Percentiles rank a stretch among this genome's conserved stretches.
Conservation (phyloP, 2,113 vertebrate genomes). For the Hippocampus comes region DNA sequence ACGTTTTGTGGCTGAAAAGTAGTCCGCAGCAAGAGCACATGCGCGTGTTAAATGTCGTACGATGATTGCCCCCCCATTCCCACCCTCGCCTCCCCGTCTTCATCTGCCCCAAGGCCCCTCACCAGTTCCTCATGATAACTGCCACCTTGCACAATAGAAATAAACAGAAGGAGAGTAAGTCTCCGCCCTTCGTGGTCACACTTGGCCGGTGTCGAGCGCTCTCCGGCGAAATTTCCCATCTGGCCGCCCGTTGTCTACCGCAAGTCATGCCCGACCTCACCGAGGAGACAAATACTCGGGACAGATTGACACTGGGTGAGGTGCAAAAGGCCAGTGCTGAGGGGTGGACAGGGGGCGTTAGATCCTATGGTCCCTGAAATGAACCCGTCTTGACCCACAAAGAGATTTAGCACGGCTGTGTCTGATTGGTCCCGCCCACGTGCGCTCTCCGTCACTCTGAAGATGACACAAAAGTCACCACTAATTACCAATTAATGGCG, state of each 20-base stretch:
- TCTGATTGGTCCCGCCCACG: slow-evolving; percentile 68
- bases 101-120: neutral
- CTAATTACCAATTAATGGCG: slow-evolving; percentile 92
- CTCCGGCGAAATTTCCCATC: slow-evolving; percentile 60
- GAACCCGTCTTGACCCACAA: slow-evolving; percentile 69
- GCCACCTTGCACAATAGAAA: slow-evolving; percentile 19
- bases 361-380: slow-evolving; percentile 55
- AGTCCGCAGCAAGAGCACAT: neutral
- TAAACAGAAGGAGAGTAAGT: slow-evolving; percentile 33
- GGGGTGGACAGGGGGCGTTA: slow-evolving; percentile 37
- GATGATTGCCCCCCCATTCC: neutral
- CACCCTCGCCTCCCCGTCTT: neutral
- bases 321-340: slow-evolving; percentile 22
- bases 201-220: slow-evolving; percentile 56
- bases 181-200: slow-evolving; percentile 40
- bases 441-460: slow-evolving; percentile 66
- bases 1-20: neutral
- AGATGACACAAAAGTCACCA: slow-evolving; percentile 68
- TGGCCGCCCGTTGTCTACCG: slow-evolving; percentile 62
- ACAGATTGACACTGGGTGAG: slow-evolving; percentile 67
- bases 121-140: neutral
- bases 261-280: slow-evolving; percentile 56
- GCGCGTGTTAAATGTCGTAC: neutral
- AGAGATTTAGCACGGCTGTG: slow-evolving; percentile 65
- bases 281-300: slow-evolving; percentile 51